phyloP scores from a whole-genome alignment of 1,140 invertebrate species.

The Conus betulinus region DNA sequence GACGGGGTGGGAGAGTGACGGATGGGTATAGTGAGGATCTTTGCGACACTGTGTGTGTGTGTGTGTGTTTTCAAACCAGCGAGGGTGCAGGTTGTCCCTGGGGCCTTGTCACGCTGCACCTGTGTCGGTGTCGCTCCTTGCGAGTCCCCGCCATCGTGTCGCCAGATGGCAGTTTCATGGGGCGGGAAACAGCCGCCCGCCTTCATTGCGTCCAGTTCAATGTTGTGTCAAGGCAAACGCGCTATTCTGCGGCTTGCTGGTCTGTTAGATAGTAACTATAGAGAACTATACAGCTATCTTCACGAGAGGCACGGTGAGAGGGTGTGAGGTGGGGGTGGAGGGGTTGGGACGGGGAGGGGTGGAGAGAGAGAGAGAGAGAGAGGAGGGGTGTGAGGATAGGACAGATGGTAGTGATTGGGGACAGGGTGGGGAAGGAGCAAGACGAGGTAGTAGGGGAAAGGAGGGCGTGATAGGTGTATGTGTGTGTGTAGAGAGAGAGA shows the following conservation, averaged over 20 bases:
- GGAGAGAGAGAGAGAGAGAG: too few species aligned
- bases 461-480: background rate
- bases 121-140: background rate
- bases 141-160: background rate
- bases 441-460: background rate
- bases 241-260: background rate
- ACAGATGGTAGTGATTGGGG: background rate
- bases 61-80: too few species aligned
- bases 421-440: background rate
- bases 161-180: constrained; percentile 1
- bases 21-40: too few species aligned
- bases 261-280: background rate
- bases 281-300: too few species aligned
- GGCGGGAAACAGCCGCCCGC: background rate
- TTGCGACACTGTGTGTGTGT: too few species aligned
- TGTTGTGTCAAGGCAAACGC: background rate
- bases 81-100: too few species aligned
- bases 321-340: background rate
- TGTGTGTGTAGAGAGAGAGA: background rate
- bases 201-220: background rate
- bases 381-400: background rate
- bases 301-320: background rate
- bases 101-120: background rate
- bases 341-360: too few species aligned
- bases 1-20: too few species aligned